Evolutionary conservation across 2,888 invertebrate species (phyloP), one percentile per base, ranked within the genome.

Genomic region (Catocala fraxini): DNA sequence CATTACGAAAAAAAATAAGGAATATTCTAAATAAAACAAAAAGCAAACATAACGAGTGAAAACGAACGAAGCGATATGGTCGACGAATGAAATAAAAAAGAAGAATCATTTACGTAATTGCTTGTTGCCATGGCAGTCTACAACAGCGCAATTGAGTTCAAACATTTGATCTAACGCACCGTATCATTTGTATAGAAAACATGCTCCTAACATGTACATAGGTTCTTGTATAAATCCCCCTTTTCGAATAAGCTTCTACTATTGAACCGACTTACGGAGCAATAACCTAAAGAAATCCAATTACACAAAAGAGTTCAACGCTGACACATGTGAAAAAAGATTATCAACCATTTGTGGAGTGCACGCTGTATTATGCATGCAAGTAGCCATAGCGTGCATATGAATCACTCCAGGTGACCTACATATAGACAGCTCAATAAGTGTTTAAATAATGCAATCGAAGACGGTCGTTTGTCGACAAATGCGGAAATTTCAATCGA

Each of bases 211-310:
- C 49, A 55, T 61, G 63, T 57, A 58, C 58, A 56, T 60, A 63
- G 48, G 51, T 56, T 63, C 58, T 55, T 61, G 49, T 71, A 68
- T 70, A 63, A 70, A 70, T 70, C 60, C 62, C 49, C 64, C 67
- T 64, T 62, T 72, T 59, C 47, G 56, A 71, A 67, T 71, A 60
- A 73, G 65, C 67, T 69, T 68, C 61, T 68, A 64, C 66, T 73
- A 75, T 69, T 63, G 61, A 71, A 68, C 68, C 55, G 67, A 69
- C 73, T 78, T 70, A 77, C 70, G 73, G 83, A 82, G 80, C 84
- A 86, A 80, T 77, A 85, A 83, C 84, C 84, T 80, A 82, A 82
- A 78, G 78, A 79, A 83, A 89, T 89, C 85, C 85, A 86, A 89
- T 90, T 88, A 89, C 78, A 82, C 81, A 82, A 87, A 85, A 82